Base-by-base conservation (phyloP, 1,140 invertebrate species). In the Calephelis virginiensis region DNA sequence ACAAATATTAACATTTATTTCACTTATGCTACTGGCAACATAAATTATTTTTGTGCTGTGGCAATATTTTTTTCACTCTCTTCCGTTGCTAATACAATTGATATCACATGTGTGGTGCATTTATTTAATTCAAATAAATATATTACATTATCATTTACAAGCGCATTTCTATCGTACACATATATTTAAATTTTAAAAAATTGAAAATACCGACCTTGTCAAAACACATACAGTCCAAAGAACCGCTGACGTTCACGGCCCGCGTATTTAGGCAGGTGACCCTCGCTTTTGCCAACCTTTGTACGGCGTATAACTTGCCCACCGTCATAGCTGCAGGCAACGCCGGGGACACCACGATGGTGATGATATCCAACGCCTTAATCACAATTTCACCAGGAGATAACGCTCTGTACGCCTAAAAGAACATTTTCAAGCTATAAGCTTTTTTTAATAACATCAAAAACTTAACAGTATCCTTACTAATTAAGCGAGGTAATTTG, bases 191-290 rank as follows among this genome's bases (percentile, higher is more conserved):
- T 38, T 48, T 11, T 3, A 37, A 38, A 40, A 14, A 9, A 53
- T 40, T 46, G 13, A 10, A 38, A 0, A 8, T 11, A n/a, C 62
- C 43, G 78, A 97, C 97, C 95, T 99, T 99, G 90, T 99, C 99
- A 90, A 99, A 99, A 81, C 98, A 99, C 61, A 99, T 94, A 75
- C 97, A 96, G 90, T 99, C 97, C n/a, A 99, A 92, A 43, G 97
- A 98, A 0, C 99, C 99, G 73, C 96, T 96, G 13, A 99, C 96
- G 80, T 99, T 99, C 68, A 99, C 99, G 3, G 96, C 95, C 28
- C 95, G 92, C 0, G 98, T 98, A 71, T 97, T 98, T 61, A 99
- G 98, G 76, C 98, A 99, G 90, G 96, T 98, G 66, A 99, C 97
- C 61, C 95, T 92, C 6, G 94, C 93, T 14, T 92, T 92, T 82